phyloP scores from a whole-genome alignment of 2,797 vertebrate genomes.

The Urophycis tenuis region DNA sequence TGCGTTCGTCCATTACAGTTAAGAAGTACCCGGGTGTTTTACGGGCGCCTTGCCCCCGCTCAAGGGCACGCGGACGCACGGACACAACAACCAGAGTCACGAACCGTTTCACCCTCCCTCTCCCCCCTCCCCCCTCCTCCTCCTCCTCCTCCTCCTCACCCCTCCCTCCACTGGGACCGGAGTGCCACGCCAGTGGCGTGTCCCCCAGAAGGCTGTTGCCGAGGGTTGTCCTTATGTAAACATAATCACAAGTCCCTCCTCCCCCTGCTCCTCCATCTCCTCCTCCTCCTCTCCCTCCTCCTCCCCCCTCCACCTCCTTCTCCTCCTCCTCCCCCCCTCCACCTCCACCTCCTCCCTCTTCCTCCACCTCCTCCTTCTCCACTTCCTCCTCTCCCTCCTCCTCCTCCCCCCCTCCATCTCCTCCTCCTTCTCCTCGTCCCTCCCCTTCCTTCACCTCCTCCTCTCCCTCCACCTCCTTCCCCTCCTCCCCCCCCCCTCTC shows the following conservation, averaged over 20 bases:
- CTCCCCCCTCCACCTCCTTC: no score
- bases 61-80: constrained; percentile 24
- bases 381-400: no score
- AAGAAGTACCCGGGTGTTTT: constrained; percentile 11
- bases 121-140: not conserved
- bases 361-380: no score
- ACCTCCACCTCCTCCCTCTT: no score
- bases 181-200: not conserved
- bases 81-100: constrained; percentile 20
- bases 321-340: no score
- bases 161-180: not conserved
- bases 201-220: not conserved
- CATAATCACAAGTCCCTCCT: not conserved
- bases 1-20: constrained; percentile 33
- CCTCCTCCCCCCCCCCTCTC: no score
- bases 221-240: not conserved
- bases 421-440: no score
- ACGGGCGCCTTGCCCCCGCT: constrained; percentile 31
- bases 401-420: no score
- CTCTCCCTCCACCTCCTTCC: not conserved
- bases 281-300: no score
- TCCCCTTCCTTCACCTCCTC: no score
- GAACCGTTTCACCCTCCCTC: constrained; percentile 21
- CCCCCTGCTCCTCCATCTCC: not conserved
- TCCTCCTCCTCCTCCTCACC: not conserved